phyloP scores from a whole-genome alignment of 2,113 vertebrate genomes.

The Larimichthys polyactis region DNA sequence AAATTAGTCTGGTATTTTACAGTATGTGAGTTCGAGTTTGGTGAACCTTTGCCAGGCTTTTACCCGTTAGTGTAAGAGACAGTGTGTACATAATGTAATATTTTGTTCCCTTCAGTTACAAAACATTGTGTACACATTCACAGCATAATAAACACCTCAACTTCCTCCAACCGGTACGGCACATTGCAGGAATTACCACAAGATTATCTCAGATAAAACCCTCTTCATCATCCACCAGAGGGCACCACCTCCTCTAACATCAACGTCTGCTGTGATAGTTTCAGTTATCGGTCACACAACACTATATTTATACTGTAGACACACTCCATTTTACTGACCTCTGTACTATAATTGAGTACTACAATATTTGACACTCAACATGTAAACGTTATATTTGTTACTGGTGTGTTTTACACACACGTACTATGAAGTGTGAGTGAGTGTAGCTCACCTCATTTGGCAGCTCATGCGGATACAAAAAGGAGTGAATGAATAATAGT shows the following conservation, averaged over 20 bases:
- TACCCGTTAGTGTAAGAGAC: not conserved
- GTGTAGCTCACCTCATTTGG: not conserved
- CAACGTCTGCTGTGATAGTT: not conserved
- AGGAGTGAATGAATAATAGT: not conserved
- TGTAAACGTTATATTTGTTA: not conserved
- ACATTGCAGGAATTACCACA: not conserved
- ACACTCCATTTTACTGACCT: not conserved
- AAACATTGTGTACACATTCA: not conserved
- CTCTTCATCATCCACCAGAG: slow-evolving; percentile 55
- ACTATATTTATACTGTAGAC: not conserved
- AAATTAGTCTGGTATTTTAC: not conserved
- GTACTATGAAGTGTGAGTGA: not conserved
- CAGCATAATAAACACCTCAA: not conserved
- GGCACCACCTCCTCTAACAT: slow-evolving; percentile 20
- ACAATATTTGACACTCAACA: not conserved
- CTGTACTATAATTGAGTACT: not conserved
- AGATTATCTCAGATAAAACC: not conserved
- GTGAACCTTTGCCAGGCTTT: not conserved
- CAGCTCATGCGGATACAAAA: not conserved
- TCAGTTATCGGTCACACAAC: not conserved
- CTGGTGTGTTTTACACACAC: not conserved
- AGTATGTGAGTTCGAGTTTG: not conserved
- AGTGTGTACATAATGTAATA: not conserved
- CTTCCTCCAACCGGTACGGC: not conserved
- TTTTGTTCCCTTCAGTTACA: not conserved